Evolutionary conservation across 92 coral and sea anemone genomes (phyloP).

Genomic region (Blastomussa wellsi): DNA sequence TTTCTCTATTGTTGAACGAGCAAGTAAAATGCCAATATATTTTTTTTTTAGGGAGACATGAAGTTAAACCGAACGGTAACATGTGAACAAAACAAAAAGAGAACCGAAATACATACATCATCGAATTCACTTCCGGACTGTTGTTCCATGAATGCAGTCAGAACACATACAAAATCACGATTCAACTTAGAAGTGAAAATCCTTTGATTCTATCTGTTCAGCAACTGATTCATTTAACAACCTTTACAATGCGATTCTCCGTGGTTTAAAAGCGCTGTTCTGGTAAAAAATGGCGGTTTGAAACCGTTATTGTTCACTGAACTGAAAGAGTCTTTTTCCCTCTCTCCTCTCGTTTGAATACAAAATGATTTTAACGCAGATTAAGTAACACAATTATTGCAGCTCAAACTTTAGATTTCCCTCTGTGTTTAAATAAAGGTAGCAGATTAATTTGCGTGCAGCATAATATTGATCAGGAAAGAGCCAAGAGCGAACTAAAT

Average conservation of each 20-base stretch:
- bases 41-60: not conserved
- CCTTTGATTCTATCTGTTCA: not conserved
- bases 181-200: not conserved
- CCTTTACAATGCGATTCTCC: not conserved
- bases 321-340: not conserved
- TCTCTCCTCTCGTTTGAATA: slow-evolving; percentile 14
- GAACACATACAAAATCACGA: not conserved
- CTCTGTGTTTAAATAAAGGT: not conserved
- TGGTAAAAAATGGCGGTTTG: slow-evolving; percentile 1
- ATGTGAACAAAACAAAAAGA: not conserved
- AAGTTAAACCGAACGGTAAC: not conserved
- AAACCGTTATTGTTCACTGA: slow-evolving; percentile 29
- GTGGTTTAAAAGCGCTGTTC: not conserved
- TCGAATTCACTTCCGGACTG: slow-evolving; percentile 31
- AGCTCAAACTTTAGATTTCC: not conserved
- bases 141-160: not conserved
- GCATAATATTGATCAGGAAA: slow-evolving; percentile 5
- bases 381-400: not conserved
- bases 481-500: not conserved
- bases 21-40: no score
- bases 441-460: not conserved
- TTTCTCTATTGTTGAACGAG: not conserved
- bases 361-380: slow-evolving; percentile 1
- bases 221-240: not conserved
- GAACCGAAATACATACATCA: slow-evolving; percentile 10